A percentile compares a stretch with the other conserved stretches of the same genome.
Evolutionary conservation across 1,140 invertebrate species (phyloP).

Genomic region (Coptotermes formosanus): DNA sequence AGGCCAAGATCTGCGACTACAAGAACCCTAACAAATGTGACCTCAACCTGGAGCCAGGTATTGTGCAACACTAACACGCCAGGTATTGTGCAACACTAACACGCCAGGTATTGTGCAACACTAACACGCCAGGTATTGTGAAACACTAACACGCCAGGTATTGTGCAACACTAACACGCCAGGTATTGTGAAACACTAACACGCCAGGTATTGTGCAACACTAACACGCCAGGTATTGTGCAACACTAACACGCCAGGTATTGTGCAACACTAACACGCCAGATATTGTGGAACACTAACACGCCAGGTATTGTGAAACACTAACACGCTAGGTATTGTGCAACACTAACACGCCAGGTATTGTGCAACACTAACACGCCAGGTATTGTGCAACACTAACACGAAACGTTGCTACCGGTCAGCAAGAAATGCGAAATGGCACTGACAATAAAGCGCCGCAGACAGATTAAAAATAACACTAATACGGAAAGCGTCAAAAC

Average conservation of each 20-base stretch:
- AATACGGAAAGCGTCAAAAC: no score
- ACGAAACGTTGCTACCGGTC: no score
- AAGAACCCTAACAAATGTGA: conserved; percentile 66
- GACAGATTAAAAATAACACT: no score
- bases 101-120: conserved; percentile 59
- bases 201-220: conserved; percentile 57
- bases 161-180: conserved; percentile 52
- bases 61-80: conserved; percentile 47
- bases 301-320: conserved; percentile 60
- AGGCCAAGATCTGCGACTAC: conserved; percentile 74
- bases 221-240: conserved; percentile 64
- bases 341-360: conserved; percentile 61
- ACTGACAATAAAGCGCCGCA: no score
- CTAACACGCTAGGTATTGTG: conserved; percentile 58
- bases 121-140: conserved; percentile 64
- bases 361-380: conserved; percentile 52
- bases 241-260: conserved; percentile 61
- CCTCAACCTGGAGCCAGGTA: conserved; percentile 72
- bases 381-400: conserved; percentile 49
- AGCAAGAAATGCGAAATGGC: no score
- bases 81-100: conserved; percentile 52
- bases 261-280: conserved; percentile 50
- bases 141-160: conserved; percentile 61
- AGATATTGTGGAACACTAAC: conserved; percentile 49
- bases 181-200: conserved; percentile 54